Percentiles rank a stretch among this genome's conserved stretches.
Evolutionary conservation across 2,797 vertebrate species (phyloP).

Genomic region (Pseudopleuronectes americanus): DNA sequence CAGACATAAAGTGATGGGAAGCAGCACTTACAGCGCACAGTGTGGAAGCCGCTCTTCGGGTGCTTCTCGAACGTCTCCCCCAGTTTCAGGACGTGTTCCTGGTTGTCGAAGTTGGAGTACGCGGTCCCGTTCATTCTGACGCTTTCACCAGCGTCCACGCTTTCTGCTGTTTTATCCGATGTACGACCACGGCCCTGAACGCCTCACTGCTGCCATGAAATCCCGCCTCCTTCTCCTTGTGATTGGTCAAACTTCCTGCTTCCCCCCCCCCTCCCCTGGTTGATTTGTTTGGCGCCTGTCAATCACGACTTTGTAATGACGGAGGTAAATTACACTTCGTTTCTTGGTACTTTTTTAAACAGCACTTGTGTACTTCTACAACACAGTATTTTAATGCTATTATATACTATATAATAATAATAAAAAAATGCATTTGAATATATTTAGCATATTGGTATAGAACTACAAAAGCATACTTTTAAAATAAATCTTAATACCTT

Average conservation of each 20-base stretch:
- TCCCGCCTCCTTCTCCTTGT: constrained; percentile 45
- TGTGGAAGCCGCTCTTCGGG: constrained; percentile 94
- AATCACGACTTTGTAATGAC: constrained; percentile 38
- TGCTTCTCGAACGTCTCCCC: constrained; percentile 95
- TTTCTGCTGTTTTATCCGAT: constrained; percentile 58
- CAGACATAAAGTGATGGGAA: constrained; percentile 7
- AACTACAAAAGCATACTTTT: too few species aligned
- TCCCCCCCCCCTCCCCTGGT: background rate
- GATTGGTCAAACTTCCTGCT: constrained; percentile 61
- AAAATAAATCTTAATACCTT: too few species aligned
- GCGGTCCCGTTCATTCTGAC: constrained; percentile 89
- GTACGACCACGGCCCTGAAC: constrained; percentile 40
- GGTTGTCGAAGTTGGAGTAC: constrained; percentile 87
- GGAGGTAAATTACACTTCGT: constrained; percentile 7
- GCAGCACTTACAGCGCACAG: constrained; percentile 93
- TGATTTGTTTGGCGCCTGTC: constrained; percentile 57
- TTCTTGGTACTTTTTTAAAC: background rate
- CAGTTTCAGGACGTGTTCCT: constrained; percentile 91
- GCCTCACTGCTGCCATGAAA: constrained; percentile 45
- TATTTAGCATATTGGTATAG: too few species aligned
- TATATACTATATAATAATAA: background rate
- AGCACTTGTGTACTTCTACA: background rate
- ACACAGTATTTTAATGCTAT: background rate
- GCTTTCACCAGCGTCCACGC: constrained; percentile 59
- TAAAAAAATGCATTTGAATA: too few species aligned